Base-by-base conservation (phyloP, 2,113 vertebrate genomes). In the Leiothrix lutea region DNA sequence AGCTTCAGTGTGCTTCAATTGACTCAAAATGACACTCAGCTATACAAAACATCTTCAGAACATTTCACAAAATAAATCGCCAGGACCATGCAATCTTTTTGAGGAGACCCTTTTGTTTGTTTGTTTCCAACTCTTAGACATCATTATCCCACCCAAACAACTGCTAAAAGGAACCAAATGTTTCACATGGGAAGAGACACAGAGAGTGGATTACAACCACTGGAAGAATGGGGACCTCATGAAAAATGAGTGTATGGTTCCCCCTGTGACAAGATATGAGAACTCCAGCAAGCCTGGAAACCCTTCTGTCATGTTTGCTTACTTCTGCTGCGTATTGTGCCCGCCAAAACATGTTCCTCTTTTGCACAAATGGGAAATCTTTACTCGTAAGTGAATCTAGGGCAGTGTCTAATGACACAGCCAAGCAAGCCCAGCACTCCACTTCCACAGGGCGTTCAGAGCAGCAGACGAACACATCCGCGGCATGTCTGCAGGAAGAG, bases 211-310 rank as follows among this genome's bases (percentile, higher is more conserved):
- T 93, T 57, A 40, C 61, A 54, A 47, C 24, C 47, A 29, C 4
- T n/a, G 16, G 58, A 87, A 88, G 58, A 90, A 82, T 9, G 35
- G 29, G 15, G 25, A 50, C 60, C 60, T 81, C 50, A 57, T 75
- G 60, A 88, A 94, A 96, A 90, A 80, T 74, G 47, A 85, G 88
- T 25, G 33, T 69, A 50, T n/a, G 45, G 62, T 92, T 90, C 81
- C 64, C 91, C 79, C 67, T 85, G 40, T 85, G 85, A 91, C 57
- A 91, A 92, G 35, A 70, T 48, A 18, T 15, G 51, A 95, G 93
- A 95, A 94, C 38, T 91, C 79, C 71, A 70, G 40, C 79, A 80
- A 83, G 64, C n/a, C 60, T 86, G 67, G 48, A 84, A 77, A 82
- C 38, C 14, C 45, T 81, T 69, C 66, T 73, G 75, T 58, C 79